phyloP scores from a whole-genome alignment of 2,113 vertebrate species.

The Panthera tigris region DNA sequence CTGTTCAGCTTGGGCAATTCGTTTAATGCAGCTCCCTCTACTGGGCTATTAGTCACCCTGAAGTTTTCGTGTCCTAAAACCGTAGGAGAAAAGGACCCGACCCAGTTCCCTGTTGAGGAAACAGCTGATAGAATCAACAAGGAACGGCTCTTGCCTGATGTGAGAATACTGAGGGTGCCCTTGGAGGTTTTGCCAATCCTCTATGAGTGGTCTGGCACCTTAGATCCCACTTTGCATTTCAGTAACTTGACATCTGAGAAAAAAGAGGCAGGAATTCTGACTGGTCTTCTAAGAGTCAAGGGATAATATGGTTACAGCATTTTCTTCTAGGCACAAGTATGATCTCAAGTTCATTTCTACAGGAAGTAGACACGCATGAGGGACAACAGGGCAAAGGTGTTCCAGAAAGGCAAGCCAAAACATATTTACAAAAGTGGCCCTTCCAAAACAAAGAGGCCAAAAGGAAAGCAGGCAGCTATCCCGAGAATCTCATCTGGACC shows the following conservation, averaged over 20 bases:
- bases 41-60: background rate
- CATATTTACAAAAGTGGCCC: background rate
- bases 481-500: background rate
- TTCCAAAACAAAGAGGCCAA: background rate
- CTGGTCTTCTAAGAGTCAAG: background rate
- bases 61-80: background rate
- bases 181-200: background rate
- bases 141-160: background rate
- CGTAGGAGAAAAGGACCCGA: background rate
- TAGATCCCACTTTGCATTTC: background rate
- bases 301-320: background rate
- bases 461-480: background rate
- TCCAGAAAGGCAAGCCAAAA: constrained; percentile 29
- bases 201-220: background rate
- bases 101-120: background rate
- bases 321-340: constrained; percentile 25
- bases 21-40: constrained; percentile 46
- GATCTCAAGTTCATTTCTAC: background rate
- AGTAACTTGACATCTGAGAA: background rate
- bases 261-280: background rate
- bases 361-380: background rate
- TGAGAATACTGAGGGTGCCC: background rate
- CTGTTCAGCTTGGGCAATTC: background rate
- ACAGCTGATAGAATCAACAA: background rate
- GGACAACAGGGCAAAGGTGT: constrained; percentile 29